Percentiles rank a stretch among this genome's conserved stretches.
These are phyloP conservation scores for Pithys albifrons DNA, from an alignment of 2,113 vertebrate species.

Conservation along the genomic window DNA sequence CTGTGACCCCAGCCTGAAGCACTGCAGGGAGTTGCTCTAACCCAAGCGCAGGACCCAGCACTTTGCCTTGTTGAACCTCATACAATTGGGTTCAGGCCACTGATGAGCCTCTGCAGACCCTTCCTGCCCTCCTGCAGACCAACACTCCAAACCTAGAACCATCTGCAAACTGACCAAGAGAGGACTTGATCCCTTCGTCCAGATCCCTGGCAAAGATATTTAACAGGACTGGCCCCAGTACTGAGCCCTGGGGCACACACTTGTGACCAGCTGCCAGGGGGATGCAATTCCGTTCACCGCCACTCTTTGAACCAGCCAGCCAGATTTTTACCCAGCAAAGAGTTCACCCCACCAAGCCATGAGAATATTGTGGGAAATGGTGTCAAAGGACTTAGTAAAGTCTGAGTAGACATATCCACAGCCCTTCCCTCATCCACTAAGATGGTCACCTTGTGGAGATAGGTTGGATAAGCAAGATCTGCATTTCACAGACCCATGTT, in stretches of 20 bases:
- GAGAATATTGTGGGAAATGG: background rate
- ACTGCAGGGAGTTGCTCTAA: background rate
- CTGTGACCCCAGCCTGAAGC: background rate
- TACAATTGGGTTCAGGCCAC: no score
- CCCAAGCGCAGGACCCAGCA: background rate
- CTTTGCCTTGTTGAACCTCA: background rate
- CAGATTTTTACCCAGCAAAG: background rate
- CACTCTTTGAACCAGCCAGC: background rate
- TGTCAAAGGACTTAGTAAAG: background rate
- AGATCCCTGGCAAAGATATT: background rate
- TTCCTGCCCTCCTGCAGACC: background rate
- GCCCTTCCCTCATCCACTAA: background rate
- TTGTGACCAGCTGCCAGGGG: fast-evolving
- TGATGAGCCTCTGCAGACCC: background rate
- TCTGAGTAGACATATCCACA: background rate
- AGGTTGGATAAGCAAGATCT: background rate
- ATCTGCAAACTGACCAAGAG: background rate
- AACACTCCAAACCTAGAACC: background rate
- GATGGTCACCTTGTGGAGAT: background rate
- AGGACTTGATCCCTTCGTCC: background rate
- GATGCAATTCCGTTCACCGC: background rate
- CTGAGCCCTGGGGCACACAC: background rate
- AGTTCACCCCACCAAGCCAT: background rate
- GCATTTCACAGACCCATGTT: background rate
- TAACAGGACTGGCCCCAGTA: background rate